A percentile compares a stretch with the other conserved stretches of the same genome.
Conservation (phyloP, 2,888 invertebrate species). For the Acanthosepion lycidas region DNA sequence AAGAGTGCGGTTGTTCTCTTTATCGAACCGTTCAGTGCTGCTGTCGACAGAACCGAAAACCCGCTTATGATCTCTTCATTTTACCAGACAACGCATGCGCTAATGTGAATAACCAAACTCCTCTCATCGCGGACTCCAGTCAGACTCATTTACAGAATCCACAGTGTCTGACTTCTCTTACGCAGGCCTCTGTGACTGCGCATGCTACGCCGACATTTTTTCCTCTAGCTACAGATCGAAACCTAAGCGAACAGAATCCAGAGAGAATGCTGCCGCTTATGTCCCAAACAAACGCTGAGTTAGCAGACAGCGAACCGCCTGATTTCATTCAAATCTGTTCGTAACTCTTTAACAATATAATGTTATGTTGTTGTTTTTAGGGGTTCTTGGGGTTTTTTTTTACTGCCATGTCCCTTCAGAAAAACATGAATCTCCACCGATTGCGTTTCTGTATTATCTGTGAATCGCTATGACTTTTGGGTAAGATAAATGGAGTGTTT, state of each 20-base stretch:
- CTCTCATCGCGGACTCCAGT: neutral
- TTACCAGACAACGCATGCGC: constrained; percentile 24
- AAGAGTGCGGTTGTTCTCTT: neutral
- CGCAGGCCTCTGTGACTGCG: neutral
- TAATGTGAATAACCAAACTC: neutral
- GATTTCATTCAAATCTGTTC: neutral
- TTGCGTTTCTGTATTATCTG: no score
- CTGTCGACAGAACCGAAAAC: neutral
- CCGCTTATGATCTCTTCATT: constrained; percentile 43
- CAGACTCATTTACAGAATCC: neutral
- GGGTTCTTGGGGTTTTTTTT: no score
- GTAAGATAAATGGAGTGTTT: no score
- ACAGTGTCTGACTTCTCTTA: neutral
- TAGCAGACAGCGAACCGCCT: neutral
- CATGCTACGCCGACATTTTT: neutral
- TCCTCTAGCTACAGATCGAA: neutral
- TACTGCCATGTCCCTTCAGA: no score
- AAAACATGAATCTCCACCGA: no score
- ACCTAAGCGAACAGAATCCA: neutral
- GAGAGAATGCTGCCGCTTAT: neutral
- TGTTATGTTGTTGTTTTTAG: neutral
- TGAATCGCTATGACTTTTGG: no score
- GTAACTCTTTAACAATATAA: neutral
- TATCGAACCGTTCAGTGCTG: neutral
- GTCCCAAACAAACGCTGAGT: neutral